Evolutionary conservation across 92 coral and sea anemone genomes (phyloP).

Genomic region (Plumapathes pennacea): DNA sequence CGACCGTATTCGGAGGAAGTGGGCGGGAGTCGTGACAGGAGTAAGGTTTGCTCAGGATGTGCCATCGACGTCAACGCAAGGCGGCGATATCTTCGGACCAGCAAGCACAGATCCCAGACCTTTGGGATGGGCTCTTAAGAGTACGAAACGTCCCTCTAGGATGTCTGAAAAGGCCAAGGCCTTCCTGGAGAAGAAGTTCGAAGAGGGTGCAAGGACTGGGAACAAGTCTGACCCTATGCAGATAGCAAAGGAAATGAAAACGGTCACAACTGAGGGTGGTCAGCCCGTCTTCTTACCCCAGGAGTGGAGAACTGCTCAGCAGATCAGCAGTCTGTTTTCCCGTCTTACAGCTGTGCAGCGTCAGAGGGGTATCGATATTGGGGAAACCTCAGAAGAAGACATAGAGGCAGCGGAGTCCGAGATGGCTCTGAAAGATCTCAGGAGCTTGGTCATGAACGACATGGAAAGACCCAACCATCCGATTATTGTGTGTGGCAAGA

Average conservation of each 20-base stretch:
- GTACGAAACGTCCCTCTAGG: conserved; percentile 1
- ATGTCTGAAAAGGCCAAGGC: conserved; percentile 21
- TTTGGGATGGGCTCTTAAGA: conserved; percentile 36
- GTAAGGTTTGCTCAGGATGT: conserved; percentile 1
- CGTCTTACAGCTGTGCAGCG: too few relatives aligned
- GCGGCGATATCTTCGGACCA: neutral
- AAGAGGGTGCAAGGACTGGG: conserved; percentile 9
- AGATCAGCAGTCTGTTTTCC: too few relatives aligned
- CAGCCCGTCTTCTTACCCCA: neutral
- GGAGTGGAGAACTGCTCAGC: too few relatives aligned
- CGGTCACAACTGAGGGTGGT: neutral
- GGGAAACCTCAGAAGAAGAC: too few relatives aligned
- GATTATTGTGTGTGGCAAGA: too few relatives aligned
- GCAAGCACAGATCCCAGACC: neutral
- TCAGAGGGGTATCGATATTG: too few relatives aligned
- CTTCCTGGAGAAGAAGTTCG: conserved; percentile 20
- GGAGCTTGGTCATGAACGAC: too few relatives aligned
- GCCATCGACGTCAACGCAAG: neutral
- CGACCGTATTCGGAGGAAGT: conserved; percentile 24
- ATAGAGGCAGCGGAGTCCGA: too few relatives aligned
- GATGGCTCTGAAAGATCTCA: too few relatives aligned
- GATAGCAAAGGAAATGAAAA: conserved; percentile 10
- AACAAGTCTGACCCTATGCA: neutral
- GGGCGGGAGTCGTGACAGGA: conserved; percentile 39
- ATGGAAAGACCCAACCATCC: too few relatives aligned